Conservation (phyloP, 2,888 invertebrate genomes). For the Phalera bucephala region DNA sequence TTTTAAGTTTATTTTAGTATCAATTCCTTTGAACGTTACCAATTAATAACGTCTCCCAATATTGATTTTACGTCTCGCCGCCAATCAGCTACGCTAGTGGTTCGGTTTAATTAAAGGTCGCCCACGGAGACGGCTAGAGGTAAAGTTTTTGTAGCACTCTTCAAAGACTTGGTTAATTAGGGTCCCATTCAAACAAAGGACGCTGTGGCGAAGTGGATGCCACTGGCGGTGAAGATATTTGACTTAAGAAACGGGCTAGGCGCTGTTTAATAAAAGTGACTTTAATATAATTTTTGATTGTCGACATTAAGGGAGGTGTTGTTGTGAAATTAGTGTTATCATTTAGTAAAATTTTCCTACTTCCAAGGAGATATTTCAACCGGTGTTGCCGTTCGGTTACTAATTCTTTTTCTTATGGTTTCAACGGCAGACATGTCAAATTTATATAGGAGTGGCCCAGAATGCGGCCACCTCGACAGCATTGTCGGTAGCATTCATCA, state of each 20-base stretch:
- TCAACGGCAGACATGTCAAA: too few relatives aligned
- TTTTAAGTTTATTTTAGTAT: too few relatives aligned
- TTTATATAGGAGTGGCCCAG: too few relatives aligned
- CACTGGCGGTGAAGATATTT: conserved; percentile 28
- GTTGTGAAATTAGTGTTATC: too few relatives aligned
- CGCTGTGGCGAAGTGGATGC: conserved; percentile 25
- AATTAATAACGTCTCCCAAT: conserved; percentile 18
- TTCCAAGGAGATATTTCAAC: too few relatives aligned
- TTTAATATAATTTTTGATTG: too few relatives aligned
- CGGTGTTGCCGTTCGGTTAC: too few relatives aligned
- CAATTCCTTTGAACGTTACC: conserved; percentile 14
- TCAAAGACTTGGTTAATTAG: conserved; percentile 55
- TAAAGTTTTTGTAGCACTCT: conserved; percentile 46
- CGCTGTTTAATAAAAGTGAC: conserved; percentile 14
- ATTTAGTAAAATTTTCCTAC: too few relatives aligned
- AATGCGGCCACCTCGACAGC: too few relatives aligned
- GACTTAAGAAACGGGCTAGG: conserved; percentile 33
- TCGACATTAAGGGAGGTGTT: too few relatives aligned
- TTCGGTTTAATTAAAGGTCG: conserved; percentile 46
- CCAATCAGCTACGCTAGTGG: conserved; percentile 25
- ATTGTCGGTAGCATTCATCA: too few relatives aligned
- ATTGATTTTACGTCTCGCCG: conserved; percentile 31
- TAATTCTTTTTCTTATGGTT: too few relatives aligned
- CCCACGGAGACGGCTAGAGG: conserved; percentile 21
- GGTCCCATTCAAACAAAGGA: conserved; percentile 47